These are phyloP conservation scores for Brassicogethes aeneus DNA, from an alignment of 2,888 invertebrate species.

Conservation along the genomic window DNA sequence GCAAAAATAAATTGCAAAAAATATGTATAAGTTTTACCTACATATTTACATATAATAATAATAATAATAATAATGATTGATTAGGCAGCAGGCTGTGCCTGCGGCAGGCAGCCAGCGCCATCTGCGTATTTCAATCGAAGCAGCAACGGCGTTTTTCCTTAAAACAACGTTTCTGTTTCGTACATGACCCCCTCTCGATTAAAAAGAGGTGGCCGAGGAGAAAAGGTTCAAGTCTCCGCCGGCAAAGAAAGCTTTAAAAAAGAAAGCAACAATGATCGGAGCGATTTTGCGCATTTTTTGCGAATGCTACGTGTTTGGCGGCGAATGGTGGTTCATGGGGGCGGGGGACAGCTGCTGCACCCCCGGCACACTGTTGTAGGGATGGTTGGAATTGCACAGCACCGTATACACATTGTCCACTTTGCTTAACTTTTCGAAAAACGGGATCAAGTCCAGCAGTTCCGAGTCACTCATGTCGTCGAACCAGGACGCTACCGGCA, in stretches of 20 bases:
- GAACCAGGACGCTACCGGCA: conserved; percentile 99
- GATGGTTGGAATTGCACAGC: conserved; percentile 85
- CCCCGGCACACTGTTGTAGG: conserved; percentile 47
- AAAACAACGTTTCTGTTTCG: no score
- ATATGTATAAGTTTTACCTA: no score
- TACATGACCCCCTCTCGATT: no score
- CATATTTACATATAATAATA: no score
- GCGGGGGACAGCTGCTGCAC: neutral
- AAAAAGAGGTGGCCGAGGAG: no score
- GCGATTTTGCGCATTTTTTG: neutral
- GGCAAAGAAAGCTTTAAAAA: neutral
- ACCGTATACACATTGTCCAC: conserved; percentile 96
- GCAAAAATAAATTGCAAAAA: no score
- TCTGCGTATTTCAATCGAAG: no score
- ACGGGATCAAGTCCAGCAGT: conserved; percentile 92
- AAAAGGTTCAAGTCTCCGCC: no score
- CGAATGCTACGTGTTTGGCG: neutral
- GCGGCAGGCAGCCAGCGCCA: no score
- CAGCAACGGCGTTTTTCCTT: no score
- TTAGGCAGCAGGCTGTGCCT: no score
- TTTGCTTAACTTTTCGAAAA: conserved; percentile 94
- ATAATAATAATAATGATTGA: no score
- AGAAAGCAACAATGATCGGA: neutral
- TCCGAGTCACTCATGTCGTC: conserved; percentile 98
- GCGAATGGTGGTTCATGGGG: neutral